Evolutionary conservation across 1,140 invertebrate genomes (phyloP), one percentile per base, ranked within the genome.

Genomic region (Pectinophora gossypiella): DNA sequence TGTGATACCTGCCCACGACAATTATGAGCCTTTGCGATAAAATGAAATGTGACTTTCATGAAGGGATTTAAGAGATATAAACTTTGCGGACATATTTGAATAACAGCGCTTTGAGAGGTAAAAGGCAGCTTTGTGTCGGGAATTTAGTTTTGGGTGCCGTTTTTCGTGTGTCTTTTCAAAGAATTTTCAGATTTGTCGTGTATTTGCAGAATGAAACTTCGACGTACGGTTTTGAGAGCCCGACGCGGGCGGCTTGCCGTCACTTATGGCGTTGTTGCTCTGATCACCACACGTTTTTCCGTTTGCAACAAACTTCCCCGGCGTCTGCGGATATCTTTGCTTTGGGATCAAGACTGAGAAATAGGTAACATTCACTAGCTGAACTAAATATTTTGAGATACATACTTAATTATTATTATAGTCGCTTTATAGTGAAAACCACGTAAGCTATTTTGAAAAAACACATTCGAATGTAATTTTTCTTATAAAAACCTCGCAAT

Each of bases 241-340:
- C 95, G n/a, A 97, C 96, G 40, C 94, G 97, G 67, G 91, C 96
- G 44, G 97, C 97, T 0, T 99, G 97, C 83, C 98, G 99, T 76
- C 98, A 99, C 89, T 89, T 99, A 46, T 99, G 98, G 97, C 97
- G 98, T 72, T 99, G 98, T 89, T 98, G 97, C 72, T 93, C 98
- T 19, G 98, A 99, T 74, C 97, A 99, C 82, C 98, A 99, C 87
- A 95, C 96, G 2, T 99, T 99, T 90, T 99, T 99, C 90, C 91
- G 98, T 46, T 89, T 99, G 38, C 94, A 96, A 75, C 95, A 90
- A 87, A 93, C 91, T 62, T 92, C 92, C 45, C 94, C 89, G 61
- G 91, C 89, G 62, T 89, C 92, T 71, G 88, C 92, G 59, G 91
- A 94, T 78, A 90, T 94, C 56, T 94, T 94, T 84, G 90, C 92